These are phyloP conservation scores for Cebus imitator DNA, from an alignment of 2,113 vertebrate genomes.

Conservation along the genomic window DNA sequence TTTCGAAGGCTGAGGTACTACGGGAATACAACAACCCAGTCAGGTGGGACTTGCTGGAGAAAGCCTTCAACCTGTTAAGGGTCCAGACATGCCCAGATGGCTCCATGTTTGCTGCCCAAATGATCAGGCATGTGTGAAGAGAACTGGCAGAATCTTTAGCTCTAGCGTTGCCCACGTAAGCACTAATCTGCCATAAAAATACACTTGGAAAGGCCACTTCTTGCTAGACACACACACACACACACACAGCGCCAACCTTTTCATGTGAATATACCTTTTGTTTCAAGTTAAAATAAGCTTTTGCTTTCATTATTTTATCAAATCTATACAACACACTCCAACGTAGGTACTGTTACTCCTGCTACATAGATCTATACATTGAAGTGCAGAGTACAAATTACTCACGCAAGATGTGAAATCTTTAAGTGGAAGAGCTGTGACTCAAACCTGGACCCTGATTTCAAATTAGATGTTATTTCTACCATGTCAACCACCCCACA, in stretches of 20 bases:
- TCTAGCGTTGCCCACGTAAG: not conserved
- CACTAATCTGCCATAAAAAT: not conserved
- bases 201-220: not conserved
- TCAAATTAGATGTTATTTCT: not conserved
- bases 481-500: not conserved
- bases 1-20: not conserved
- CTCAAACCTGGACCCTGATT: not conserved
- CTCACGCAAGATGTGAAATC: not conserved
- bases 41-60: not conserved
- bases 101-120: not conserved
- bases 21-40: not conserved
- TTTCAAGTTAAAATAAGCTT: conserved; percentile 20
- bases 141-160: not conserved
- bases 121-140: not conserved
- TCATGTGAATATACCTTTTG: not conserved
- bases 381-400: not conserved
- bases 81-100: not conserved
- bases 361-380: not conserved
- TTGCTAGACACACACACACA: not conserved
- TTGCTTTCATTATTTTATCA: not conserved
- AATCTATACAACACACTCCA: not conserved
- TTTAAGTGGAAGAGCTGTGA: not conserved
- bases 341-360: not conserved
- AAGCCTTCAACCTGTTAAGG: conserved; percentile 13
- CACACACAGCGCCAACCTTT: not conserved